Evolutionary conservation across 2,888 invertebrate genomes (phyloP), one percentile per base, ranked within the genome.

Genomic region (Harpagoxenus sublaevis): DNA sequence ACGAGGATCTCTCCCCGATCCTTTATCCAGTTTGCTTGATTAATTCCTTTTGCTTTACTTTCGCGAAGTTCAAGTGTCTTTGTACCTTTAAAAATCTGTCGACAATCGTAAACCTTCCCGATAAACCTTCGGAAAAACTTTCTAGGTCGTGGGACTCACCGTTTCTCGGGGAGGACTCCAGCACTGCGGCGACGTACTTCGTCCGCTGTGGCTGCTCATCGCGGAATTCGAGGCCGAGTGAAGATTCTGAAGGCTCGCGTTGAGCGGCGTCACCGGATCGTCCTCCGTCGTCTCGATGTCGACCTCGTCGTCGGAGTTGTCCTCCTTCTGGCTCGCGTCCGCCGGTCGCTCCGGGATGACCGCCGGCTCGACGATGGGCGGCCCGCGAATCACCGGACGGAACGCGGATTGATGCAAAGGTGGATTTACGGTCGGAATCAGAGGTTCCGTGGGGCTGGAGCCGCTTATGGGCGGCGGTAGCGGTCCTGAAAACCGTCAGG

Each of bases 261-360:
- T 92, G 31, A 91, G 84, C 42, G 92, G 89, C 5, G 93, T 89
- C 45, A 95, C 95, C n/a, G 94, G 92, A 86, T 97, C 97, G 89
- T 98, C 98, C 92, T 98, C 98, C 0, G 98, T 98, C 12, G 98
- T 98, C 94, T 98, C 98, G 89, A 98, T 98, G 93, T 98, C 98
- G 15, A 98, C 98, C 89, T 97, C 97, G 94, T 98, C 98, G 91
- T 98, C 98, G 86, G 97, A 97, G 91, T 97, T 97, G 15, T 97
- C 96, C 82, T 97, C 88, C 95, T 96, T 87, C 92, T 95, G 70
- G 91, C 94, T 60, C 93, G 95, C 85, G 93, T 95, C 70, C 92
- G 91, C 65, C 23, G 92, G 92, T 55, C 89, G 90, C 70, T 93
- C 91, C 12, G 88, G 90, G 92, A 95, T 87, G 88, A 95, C 83